Percentiles rank a stretch among this genome's conserved stretches.
Conservation (phyloP, 1,140 invertebrate genomes). For the Rhyzopertha dominica region DNA sequence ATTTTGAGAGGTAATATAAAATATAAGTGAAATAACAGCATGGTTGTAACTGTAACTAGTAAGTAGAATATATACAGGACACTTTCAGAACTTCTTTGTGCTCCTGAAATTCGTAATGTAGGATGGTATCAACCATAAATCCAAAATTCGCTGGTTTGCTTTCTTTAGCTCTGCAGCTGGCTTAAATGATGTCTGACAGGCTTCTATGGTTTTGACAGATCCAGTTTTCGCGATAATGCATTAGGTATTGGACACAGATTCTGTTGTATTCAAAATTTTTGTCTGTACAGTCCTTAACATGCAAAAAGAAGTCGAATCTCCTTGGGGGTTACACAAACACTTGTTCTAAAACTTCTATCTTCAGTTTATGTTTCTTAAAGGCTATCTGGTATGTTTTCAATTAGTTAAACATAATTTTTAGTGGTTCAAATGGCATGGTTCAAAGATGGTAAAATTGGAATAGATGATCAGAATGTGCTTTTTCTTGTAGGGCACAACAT, state of each 20-base stretch:
- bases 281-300: conserved; percentile 32
- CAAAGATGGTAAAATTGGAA: conserved; percentile 35
- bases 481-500: conserved; percentile 26
- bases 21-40: no score
- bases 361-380: conserved; percentile 8
- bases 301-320: conserved; percentile 30
- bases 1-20: no score
- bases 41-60: no score
- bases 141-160: conserved; percentile 27
- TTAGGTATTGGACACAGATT: conserved; percentile 33
- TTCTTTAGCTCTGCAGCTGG: conserved; percentile 21
- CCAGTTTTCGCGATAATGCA: conserved; percentile 34
- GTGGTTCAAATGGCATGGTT: conserved; percentile 21
- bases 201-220: conserved; percentile 14
- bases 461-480: conserved; percentile 27
- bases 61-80: conserved; percentile 36
- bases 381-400: conserved; percentile 25
- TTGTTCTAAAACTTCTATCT: conserved; percentile 3
- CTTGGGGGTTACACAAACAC: conserved; percentile 30
- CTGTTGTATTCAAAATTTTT: conserved; percentile 33
- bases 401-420: conserved; percentile 18
- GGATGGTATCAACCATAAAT: conserved; percentile 28
- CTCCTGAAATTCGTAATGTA: conserved; percentile 29
- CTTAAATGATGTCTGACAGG: conserved; percentile 30
- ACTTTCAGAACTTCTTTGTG: conserved; percentile 22